Percentiles rank a stretch among this genome's conserved stretches.
phyloP scores from a whole-genome alignment of 2,113 vertebrate genomes.

The Perca fluviatilis region DNA sequence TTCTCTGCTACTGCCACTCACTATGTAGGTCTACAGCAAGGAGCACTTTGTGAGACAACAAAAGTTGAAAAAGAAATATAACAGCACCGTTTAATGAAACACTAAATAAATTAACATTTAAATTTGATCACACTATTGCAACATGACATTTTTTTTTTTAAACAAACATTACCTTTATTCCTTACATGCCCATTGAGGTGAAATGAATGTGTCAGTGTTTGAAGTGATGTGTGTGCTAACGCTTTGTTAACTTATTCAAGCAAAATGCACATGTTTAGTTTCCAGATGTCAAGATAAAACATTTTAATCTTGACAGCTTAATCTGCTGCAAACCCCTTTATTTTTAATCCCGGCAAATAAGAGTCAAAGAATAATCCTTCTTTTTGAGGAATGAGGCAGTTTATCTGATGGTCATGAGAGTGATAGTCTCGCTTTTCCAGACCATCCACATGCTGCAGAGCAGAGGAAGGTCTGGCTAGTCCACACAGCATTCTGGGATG shows the following conservation, averaged over 20 bases:
- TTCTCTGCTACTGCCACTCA: constrained; percentile 40
- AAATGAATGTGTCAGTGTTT: neutral
- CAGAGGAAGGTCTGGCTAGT: no score
- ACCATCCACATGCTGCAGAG: no score
- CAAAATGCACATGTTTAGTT: constrained; percentile 21
- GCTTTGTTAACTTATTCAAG: constrained; percentile 13
- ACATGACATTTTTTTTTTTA: neutral
- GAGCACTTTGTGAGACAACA: constrained; percentile 1
- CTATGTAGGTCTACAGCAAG: neutral
- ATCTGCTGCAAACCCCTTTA: constrained; percentile 20
- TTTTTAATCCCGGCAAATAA: constrained; percentile 41
- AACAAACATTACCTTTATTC: neutral
- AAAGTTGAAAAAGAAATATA: neutral
- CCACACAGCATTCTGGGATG: no score
- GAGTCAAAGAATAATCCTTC: constrained; percentile 29
- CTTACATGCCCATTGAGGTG: neutral
- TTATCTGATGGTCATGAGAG: constrained; percentile 44
- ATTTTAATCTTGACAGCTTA: constrained; percentile 42
- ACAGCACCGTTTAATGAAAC: constrained; percentile 6
- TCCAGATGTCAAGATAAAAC: constrained; percentile 36
- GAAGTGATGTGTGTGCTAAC: neutral
- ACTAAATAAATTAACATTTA: neutral
- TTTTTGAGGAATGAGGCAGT: constrained; percentile 38
- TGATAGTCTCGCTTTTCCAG: neutral
- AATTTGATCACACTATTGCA: constrained; percentile 15